A percentile compares a stretch with the other conserved stretches of the same genome.
phyloP scores from a whole-genome alignment of 2,888 invertebrate genomes.

The Torymus texanus region DNA sequence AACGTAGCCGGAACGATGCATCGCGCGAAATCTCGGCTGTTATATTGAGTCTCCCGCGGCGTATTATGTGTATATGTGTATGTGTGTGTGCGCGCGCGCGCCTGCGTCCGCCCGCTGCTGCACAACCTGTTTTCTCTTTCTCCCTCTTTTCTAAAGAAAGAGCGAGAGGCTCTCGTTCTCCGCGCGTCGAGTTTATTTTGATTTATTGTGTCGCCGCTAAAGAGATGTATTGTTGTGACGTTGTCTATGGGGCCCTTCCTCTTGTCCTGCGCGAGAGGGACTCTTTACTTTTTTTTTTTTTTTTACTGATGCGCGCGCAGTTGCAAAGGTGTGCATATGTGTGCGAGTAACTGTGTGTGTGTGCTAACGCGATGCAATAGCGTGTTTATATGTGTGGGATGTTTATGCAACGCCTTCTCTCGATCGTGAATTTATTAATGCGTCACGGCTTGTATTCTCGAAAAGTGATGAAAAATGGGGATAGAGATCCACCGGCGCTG shows the following conservation, averaged over 20 bases:
- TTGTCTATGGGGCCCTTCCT: constrained; percentile 59
- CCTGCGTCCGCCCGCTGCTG: constrained; percentile 40
- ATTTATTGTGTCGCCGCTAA: constrained; percentile 72
- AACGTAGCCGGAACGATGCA: background rate
- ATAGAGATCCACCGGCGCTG: too few relatives aligned
- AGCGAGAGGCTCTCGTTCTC: constrained; percentile 48
- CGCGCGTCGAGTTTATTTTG: constrained; percentile 68
- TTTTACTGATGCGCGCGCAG: constrained; percentile 3
- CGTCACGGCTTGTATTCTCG: too few relatives aligned
- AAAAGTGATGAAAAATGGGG: too few relatives aligned
- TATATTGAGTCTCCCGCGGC: constrained; percentile 65
- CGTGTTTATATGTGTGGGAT: too few relatives aligned
- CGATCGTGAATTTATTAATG: too few relatives aligned
- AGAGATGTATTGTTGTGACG: constrained; percentile 72
- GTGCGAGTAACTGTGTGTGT: too few relatives aligned
- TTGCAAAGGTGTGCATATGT: background rate
- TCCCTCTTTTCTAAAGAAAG: constrained; percentile 52
- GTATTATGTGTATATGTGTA: constrained; percentile 25
- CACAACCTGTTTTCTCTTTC: constrained; percentile 67
- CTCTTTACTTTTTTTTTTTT: background rate
- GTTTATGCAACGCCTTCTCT: too few relatives aligned
- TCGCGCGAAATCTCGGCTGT: constrained; percentile 59
- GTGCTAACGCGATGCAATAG: background rate
- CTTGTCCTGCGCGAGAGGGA: background rate
- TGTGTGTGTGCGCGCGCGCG: too few relatives aligned